Conservation (phyloP, 2,113 vertebrate species). For the Mobula hypostoma region DNA sequence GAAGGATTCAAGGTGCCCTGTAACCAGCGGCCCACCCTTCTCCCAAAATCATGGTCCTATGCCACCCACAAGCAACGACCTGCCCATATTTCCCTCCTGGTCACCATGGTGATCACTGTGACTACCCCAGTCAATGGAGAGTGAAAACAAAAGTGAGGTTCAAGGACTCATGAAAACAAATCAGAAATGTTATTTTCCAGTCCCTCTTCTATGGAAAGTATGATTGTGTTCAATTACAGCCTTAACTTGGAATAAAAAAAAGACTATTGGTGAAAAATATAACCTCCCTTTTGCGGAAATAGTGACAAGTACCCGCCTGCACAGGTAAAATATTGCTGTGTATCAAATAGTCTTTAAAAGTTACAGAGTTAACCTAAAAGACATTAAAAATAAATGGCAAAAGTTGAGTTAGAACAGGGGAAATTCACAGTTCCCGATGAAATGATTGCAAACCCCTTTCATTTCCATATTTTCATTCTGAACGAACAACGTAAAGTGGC, state of each 20-base stretch:
- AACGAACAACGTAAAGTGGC: conserved; percentile 15
- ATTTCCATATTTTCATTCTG: conserved; percentile 8
- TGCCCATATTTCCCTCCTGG: too few species aligned
- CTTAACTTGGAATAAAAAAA: neutral
- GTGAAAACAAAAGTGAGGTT: neutral
- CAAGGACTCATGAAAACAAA: conserved; percentile 7
- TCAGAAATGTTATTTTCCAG: neutral
- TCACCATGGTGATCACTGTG: neutral
- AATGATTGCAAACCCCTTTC: neutral
- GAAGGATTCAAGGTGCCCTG: neutral
- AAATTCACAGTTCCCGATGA: neutral
- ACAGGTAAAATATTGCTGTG: neutral
- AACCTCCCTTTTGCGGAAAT: neutral
- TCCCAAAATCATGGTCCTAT: too few species aligned
- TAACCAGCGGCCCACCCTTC: neutral
- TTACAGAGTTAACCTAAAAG: neutral
- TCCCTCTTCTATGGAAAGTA: conserved; percentile 1
- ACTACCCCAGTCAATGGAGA: neutral
- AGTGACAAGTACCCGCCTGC: neutral
- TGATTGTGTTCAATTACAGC: neutral
- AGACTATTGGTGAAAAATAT: neutral
- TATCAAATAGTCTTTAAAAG: neutral
- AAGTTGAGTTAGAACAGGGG: neutral
- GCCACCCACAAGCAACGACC: too few species aligned
- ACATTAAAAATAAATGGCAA: neutral